A percentile compares a stretch with the other conserved stretches of the same genome.
These are phyloP conservation scores for Apostichopus parvimensis DNA, from an alignment of 35 echinoderm and acorn worm species.

Conservation along the genomic window DNA sequence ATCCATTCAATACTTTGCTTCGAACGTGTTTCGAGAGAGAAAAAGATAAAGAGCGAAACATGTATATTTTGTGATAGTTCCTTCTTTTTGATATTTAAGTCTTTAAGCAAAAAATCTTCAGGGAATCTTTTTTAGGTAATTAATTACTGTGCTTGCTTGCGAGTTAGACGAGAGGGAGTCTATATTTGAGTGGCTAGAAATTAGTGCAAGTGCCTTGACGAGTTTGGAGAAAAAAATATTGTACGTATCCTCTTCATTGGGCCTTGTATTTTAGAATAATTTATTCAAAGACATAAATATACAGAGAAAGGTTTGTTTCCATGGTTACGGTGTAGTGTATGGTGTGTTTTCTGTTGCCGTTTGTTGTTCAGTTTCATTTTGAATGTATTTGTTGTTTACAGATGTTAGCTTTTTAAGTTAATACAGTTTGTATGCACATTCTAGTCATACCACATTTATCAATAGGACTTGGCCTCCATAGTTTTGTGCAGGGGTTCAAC, in stretches of 20 bases:
- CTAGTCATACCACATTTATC: too few relatives aligned
- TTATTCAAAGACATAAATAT: constrained; percentile 1
- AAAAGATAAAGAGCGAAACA: not conserved
- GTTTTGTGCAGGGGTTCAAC: too few relatives aligned
- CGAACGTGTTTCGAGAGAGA: not conserved
- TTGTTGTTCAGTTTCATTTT: too few relatives aligned
- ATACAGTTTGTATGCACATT: too few relatives aligned
- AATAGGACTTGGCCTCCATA: too few relatives aligned
- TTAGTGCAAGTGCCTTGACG: not conserved
- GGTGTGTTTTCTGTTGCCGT: not conserved
- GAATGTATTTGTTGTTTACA: too few relatives aligned
- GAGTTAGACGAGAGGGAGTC: not conserved
- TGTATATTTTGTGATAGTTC: not conserved
- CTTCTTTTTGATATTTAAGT: not conserved
- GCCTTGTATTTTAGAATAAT: not conserved
- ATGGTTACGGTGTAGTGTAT: not conserved
- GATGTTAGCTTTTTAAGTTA: too few relatives aligned
- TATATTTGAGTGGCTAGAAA: not conserved
- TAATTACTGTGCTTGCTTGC: not conserved
- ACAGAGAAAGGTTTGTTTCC: not conserved
- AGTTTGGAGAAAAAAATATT: not conserved
- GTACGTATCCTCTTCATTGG: not conserved
- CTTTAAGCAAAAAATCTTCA: not conserved
- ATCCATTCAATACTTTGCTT: not conserved
- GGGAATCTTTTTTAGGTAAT: not conserved